These are phyloP conservation scores for Sarcophaga variegata DNA, from an alignment of 2,888 invertebrate species.

Conservation along the genomic window DNA sequence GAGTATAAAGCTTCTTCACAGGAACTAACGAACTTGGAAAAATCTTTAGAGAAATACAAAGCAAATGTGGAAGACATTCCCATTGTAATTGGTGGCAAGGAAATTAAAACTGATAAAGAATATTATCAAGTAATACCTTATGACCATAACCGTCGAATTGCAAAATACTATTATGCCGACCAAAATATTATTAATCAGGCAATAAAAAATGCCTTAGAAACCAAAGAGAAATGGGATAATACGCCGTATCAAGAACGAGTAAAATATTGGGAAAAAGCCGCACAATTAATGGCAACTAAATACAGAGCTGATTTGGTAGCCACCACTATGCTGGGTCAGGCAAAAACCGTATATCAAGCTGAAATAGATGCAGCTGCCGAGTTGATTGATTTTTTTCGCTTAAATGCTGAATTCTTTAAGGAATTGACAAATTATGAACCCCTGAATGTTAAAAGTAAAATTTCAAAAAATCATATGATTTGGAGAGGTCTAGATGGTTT, in stretches of 20 bases:
- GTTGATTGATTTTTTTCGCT: conserved; percentile 94
- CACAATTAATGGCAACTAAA: conserved; percentile 92
- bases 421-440: conserved; percentile 94
- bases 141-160: conserved; percentile 91
- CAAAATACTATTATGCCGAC: conserved; percentile 94
- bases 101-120: conserved; percentile 87
- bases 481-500: conserved; percentile 97
- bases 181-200: conserved; percentile 90
- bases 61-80: conserved; percentile 91
- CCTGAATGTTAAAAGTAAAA: conserved; percentile 87
- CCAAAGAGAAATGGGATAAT: conserved; percentile 93
- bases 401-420: conserved; percentile 90
- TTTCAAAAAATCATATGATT: conserved; percentile 90
- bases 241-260: conserved; percentile 90
- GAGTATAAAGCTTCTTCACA: conserved; percentile 90
- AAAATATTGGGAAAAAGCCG: conserved; percentile 92
- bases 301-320: conserved; percentile 95
- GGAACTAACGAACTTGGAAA: conserved; percentile 89
- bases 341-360: conserved; percentile 96
- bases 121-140: conserved; percentile 93
- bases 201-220: conserved; percentile 88
- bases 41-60: conserved; percentile 86
- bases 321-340: conserved; percentile 97
- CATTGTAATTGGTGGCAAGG: conserved; percentile 94
- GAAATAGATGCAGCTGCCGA: conserved; percentile 98